Conservation (phyloP, 2,113 vertebrate genomes). For the Mandrillus leucophaeus region DNA sequence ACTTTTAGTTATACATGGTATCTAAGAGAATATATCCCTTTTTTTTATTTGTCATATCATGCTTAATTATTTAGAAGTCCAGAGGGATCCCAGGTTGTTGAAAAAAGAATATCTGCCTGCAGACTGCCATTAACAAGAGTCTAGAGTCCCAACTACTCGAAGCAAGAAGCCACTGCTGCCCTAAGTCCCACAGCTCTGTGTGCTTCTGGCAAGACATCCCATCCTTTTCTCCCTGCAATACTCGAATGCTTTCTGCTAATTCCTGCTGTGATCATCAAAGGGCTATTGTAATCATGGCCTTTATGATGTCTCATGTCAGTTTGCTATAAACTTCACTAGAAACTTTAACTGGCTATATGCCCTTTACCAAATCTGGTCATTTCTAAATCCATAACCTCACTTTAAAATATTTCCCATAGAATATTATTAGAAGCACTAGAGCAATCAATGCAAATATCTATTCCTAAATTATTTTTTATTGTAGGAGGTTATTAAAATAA, state of each 20-base stretch:
- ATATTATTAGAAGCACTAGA: not conserved
- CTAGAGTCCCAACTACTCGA: not conserved
- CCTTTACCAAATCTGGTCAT: not conserved
- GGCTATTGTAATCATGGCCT: not conserved
- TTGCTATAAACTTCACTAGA: not conserved
- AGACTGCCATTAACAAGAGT: not conserved
- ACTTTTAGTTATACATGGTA: not conserved
- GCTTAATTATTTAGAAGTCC: conserved; percentile 27
- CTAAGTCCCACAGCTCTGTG: not conserved
- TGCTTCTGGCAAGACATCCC: rapidly evolving
- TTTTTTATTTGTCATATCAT: not conserved
- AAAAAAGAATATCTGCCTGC: not conserved
- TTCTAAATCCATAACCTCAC: not conserved
- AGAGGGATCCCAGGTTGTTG: not conserved
- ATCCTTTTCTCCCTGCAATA: not conserved
- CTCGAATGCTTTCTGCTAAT: not conserved
- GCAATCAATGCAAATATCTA: not conserved
- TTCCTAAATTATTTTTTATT: not conserved
- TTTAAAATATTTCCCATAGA: not conserved
- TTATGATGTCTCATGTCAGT: not conserved
- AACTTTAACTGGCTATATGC: not conserved
- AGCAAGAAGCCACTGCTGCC: rapidly evolving
- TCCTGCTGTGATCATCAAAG: not conserved
- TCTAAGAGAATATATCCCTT: not conserved
- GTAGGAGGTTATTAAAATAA: not conserved